A percentile compares a stretch with the other conserved stretches of the same genome.
Evolutionary conservation across 2,113 vertebrate species (phyloP).

Genomic region (Desmodus rotundus): DNA sequence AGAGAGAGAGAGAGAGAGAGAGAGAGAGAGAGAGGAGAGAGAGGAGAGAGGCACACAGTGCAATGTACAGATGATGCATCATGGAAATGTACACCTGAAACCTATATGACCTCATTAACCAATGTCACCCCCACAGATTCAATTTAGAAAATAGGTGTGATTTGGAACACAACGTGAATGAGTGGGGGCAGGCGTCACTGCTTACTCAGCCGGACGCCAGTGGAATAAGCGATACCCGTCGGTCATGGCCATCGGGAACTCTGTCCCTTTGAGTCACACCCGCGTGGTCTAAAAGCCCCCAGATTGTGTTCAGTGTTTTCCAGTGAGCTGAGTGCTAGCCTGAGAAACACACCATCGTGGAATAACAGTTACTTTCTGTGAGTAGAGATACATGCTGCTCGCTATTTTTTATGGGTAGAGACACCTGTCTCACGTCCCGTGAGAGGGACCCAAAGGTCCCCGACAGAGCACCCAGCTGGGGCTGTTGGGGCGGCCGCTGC

Average conservation of each 20-base stretch:
- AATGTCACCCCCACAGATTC: too few relatives aligned
- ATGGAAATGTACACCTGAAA: not conserved
- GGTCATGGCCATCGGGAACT: rapidly evolving
- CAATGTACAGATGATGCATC: not conserved
- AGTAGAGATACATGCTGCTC: not conserved
- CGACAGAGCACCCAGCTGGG: not conserved
- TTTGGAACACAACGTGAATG: too few relatives aligned
- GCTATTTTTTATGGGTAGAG: not conserved
- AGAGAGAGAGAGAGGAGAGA: not conserved
- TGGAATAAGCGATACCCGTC: rapidly evolving
- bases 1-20: not conserved
- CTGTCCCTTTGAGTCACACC: too few relatives aligned
- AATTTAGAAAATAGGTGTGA: too few relatives aligned
- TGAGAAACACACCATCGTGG: not conserved
- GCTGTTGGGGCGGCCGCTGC: not conserved
- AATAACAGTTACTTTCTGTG: not conserved
- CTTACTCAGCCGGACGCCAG: not conserved
- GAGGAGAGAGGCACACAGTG: not conserved
- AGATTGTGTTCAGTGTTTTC: not conserved
- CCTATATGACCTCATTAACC: not conserved
- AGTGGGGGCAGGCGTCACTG: not conserved
- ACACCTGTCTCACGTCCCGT: not conserved
- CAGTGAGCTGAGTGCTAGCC: not conserved
- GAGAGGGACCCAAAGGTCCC: not conserved
- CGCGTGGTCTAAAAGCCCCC: not conserved